phyloP scores from a whole-genome alignment of 1,140 invertebrate genomes.

The Philaenus spumarius region DNA sequence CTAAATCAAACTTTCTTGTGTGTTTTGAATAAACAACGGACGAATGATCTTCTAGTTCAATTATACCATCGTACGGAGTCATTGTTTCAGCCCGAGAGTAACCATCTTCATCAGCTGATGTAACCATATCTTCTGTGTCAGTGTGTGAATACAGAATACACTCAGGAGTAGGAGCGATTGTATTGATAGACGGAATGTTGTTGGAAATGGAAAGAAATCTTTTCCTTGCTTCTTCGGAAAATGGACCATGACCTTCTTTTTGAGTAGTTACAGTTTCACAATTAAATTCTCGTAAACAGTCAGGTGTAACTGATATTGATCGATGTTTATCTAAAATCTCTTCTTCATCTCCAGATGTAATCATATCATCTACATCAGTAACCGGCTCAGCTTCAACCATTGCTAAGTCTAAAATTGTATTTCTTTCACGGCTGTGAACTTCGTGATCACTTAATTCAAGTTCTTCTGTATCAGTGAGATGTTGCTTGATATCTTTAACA shows the following conservation, averaged over 20 bases:
- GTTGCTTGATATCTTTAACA: conserved; percentile 8
- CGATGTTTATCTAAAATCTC: conserved; percentile 22
- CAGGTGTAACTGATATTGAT: conserved; percentile 29
- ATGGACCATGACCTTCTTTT: conserved; percentile 32
- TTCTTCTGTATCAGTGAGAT: conserved; percentile 47
- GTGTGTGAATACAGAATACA: conserved; percentile 32
- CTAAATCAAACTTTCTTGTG: conserved; percentile 39
- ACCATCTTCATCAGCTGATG: conserved; percentile 44
- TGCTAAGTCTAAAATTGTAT: background rate
- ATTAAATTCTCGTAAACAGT: conserved; percentile 29
- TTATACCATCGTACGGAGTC: conserved; percentile 26
- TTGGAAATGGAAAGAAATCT: conserved; percentile 9
- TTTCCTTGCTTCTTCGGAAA: conserved; percentile 25
- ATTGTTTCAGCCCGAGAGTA: conserved; percentile 26
- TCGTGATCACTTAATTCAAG: conserved; percentile 43
- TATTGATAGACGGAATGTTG: conserved; percentile 19
- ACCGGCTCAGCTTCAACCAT: background rate
- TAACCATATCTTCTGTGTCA: conserved; percentile 47
- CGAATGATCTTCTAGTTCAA: conserved; percentile 32
- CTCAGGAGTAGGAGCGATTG: conserved; percentile 25
- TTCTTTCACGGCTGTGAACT: background rate
- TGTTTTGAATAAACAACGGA: conserved; percentile 42
- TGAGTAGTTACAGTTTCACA: conserved; percentile 27
- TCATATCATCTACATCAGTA: conserved; percentile 33
- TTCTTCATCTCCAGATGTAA: conserved; percentile 34